Conservation (phyloP, 2,797 vertebrate species). For the Xenopus petersii region DNA sequence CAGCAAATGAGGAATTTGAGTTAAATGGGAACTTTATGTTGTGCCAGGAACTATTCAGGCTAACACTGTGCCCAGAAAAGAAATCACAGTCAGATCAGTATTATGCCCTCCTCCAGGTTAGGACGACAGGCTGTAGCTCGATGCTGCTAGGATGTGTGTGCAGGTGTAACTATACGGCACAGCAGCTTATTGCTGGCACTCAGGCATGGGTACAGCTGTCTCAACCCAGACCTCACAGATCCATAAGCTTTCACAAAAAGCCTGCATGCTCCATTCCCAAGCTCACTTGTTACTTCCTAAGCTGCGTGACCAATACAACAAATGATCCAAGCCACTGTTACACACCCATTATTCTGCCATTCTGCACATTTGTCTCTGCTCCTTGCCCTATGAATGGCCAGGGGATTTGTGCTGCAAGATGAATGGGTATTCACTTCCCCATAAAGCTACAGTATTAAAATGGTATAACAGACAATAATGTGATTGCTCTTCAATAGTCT, state of each 20-base stretch:
- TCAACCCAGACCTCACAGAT: constrained; percentile 26
- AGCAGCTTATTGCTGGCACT: constrained; percentile 35
- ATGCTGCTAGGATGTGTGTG: too few species aligned
- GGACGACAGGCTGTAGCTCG: not conserved
- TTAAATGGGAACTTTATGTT: not conserved
- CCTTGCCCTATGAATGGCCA: constrained; percentile 8
- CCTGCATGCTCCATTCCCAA: constrained; percentile 50
- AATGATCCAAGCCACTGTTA: constrained; percentile 34
- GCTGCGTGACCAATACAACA: constrained; percentile 52
- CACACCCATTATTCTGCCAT: not conserved
- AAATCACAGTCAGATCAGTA: not conserved
- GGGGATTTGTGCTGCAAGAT: constrained; percentile 21
- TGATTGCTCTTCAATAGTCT: too few species aligned
- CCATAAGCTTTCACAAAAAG: constrained; percentile 48
- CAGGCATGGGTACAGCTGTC: constrained; percentile 45
- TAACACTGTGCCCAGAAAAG: not conserved
- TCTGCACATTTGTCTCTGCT: constrained; percentile 1
- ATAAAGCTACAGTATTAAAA: not conserved
- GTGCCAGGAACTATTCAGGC: constrained; percentile 7
- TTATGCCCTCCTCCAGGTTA: not conserved
- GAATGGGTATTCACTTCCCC: constrained; percentile 6
- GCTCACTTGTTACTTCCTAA: constrained; percentile 54
- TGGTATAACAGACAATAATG: too few species aligned
- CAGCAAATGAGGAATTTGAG: not conserved
- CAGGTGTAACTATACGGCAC: constrained; percentile 44